phyloP scores from a whole-genome alignment of 2,888 invertebrate species.

The Ephialtes manifestator region DNA sequence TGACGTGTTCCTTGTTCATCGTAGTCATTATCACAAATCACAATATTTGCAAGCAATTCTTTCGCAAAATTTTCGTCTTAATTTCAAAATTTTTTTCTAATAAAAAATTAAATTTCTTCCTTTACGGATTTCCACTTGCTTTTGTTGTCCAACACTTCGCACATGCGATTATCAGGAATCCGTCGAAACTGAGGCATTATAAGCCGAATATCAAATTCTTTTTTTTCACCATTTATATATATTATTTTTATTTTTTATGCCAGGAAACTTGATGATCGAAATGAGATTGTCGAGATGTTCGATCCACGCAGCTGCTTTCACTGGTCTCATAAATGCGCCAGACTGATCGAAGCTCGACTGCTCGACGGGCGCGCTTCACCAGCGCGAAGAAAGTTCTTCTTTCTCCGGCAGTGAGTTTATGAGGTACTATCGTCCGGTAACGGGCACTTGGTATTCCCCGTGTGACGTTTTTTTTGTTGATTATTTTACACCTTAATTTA shows the following conservation, averaged over 20 bases:
- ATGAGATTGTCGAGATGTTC: slow-evolving; percentile 60
- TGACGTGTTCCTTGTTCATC: slow-evolving; percentile 32
- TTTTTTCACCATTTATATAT: slow-evolving; percentile 33
- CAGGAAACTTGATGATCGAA: slow-evolving; percentile 19
- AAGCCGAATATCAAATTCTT: slow-evolving; percentile 36
- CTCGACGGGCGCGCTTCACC: slow-evolving; percentile 49
- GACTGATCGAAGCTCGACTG: slow-evolving; percentile 45
- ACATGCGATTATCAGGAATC: slow-evolving; percentile 48
- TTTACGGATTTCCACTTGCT: slow-evolving; percentile 6
- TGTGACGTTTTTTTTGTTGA: neutral
- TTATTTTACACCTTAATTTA: neutral
- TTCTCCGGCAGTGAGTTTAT: slow-evolving; percentile 71
- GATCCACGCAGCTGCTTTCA: slow-evolving; percentile 64
- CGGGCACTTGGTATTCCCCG: slow-evolving; percentile 9
- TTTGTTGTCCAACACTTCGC: slow-evolving; percentile 37
- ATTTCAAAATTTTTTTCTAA: neutral
- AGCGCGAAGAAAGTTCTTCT: slow-evolving; percentile 82
- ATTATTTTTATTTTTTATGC: neutral
- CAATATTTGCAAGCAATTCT: neutral
- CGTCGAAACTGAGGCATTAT: slow-evolving; percentile 53
- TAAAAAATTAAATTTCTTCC: slow-evolving; percentile 7
- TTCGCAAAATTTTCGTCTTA: neutral
- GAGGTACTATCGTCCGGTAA: slow-evolving; percentile 20
- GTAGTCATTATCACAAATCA: slow-evolving; percentile 36
- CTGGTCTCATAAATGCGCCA: slow-evolving; percentile 66